These are phyloP conservation scores for Mnemiopsis leidyi DNA, from an alignment of 37 sponge, comb jelly and placozoan species.

Conservation along the genomic window DNA sequence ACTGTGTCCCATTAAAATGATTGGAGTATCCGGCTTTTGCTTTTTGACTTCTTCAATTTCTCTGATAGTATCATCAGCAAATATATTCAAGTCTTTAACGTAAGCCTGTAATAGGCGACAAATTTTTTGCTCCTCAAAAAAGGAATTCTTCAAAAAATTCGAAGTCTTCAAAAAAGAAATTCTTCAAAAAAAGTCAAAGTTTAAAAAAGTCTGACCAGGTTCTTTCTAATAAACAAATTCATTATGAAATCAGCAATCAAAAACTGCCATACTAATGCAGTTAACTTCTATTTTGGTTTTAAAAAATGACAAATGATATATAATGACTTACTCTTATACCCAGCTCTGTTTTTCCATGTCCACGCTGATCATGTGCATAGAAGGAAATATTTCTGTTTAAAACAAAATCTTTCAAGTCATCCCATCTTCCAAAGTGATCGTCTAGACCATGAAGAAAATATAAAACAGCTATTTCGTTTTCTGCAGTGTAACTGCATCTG, in stretches of 20 bases:
- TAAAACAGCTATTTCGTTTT: not conserved
- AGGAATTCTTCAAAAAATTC: not conserved
- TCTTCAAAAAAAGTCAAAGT: not conserved
- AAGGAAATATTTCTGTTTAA: not conserved
- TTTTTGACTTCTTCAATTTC: constrained; percentile 29
- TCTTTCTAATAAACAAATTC: no score
- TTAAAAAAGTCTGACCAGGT: no score
- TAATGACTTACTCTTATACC: not conserved
- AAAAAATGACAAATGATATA: no score
- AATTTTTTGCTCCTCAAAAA: no score
- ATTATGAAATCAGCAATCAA: no score
- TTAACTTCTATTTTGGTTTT: no score
- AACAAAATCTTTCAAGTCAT: not conserved
- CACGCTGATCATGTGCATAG: constrained; percentile 32
- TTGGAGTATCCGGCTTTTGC: constrained; percentile 33
- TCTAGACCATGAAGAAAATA: constrained; percentile 51
- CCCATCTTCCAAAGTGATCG: constrained; percentile 50
- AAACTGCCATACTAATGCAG: no score
- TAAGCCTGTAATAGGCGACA: constrained; percentile 56
- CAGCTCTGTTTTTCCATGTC: not conserved
- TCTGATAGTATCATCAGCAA: constrained; percentile 9
- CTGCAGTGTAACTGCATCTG: constrained; percentile 26
- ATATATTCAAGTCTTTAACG: constrained; percentile 21
- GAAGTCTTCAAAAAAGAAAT: not conserved
- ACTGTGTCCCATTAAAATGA: constrained; percentile 52